Conservation (phyloP, 2,797 vertebrate species). For the Danio albolineatus region DNA sequence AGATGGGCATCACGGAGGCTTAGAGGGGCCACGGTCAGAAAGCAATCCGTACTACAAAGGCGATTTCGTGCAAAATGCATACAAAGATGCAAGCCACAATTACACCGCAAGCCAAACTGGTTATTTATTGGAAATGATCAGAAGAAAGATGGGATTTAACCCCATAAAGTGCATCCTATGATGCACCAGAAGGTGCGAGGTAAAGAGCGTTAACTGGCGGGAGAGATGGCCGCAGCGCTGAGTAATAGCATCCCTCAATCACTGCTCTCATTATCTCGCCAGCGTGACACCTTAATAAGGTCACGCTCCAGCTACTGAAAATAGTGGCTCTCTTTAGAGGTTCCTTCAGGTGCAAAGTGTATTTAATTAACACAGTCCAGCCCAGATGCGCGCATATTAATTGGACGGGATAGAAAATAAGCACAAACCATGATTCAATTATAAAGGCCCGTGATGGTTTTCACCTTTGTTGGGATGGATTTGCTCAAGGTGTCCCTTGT, state of each 20-base stretch:
- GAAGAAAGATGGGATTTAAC: constrained; percentile 36
- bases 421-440: constrained; percentile 81
- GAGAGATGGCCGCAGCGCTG: constrained; percentile 68
- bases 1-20: constrained; percentile 57
- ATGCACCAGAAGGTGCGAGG: constrained; percentile 42
- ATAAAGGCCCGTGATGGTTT: constrained; percentile 79
- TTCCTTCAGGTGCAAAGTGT: constrained; percentile 86
- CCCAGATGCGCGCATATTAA: constrained; percentile 73
- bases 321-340: constrained; percentile 84
- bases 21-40: constrained; percentile 36
- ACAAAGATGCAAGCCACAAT: background rate
- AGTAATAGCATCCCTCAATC: constrained; percentile 84
- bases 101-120: background rate
- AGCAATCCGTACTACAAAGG: constrained; percentile 35
- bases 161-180: constrained; percentile 14
- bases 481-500: constrained; percentile 68
- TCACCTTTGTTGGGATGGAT: constrained; percentile 72
- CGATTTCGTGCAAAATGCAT: background rate
- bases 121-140: constrained; percentile 47
- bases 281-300: constrained; percentile 84
- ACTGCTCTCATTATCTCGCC: constrained; percentile 83
- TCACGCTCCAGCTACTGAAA: constrained; percentile 86
- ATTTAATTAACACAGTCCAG: constrained; percentile 84
- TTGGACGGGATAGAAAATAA: constrained; percentile 73
- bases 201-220: constrained; percentile 47